Conservation (phyloP, 1,140 invertebrate species). For the Aphelenchoides avenae region DNA sequence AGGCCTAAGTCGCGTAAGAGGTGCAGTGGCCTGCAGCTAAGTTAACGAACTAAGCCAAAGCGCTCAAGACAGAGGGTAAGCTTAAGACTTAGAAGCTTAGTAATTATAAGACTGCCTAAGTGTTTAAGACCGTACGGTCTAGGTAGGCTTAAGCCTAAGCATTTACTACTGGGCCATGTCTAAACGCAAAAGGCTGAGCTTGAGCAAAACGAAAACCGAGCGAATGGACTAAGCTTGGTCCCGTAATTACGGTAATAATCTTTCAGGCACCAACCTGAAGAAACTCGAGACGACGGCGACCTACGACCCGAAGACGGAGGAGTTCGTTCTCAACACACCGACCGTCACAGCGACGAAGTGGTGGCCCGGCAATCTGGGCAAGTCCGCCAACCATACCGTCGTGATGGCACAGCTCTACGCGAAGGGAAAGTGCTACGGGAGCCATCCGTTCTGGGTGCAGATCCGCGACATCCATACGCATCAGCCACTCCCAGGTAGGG, state of each 20-base stretch:
- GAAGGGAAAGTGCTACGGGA: conserved; percentile 75
- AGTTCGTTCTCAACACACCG: conserved; percentile 82
- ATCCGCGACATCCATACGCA: conserved; percentile 80
- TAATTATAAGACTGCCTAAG: neutral
- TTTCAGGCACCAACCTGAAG: conserved; percentile 74
- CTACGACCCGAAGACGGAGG: conserved; percentile 76
- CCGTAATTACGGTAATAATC: conserved; percentile 69
- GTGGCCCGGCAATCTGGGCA: conserved; percentile 69
- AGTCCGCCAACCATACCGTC: conserved; percentile 82
- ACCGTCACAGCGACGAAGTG: conserved; percentile 82
- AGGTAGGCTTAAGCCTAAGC: conserved; percentile 77
- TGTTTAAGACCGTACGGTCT: conserved; percentile 71
- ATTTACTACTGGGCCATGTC: conserved; percentile 78
- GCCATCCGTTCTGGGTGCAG: conserved; percentile 88
- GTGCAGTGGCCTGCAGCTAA: neutral
- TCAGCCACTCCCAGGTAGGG: conserved; percentile 71
- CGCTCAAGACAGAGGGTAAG: too few relatives aligned
- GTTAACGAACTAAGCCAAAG: neutral
- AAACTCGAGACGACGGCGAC: conserved; percentile 84
- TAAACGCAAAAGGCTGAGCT: conserved; percentile 76
- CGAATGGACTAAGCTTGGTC: too few relatives aligned
- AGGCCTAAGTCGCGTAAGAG: neutral
- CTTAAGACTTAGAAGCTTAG: too few relatives aligned
- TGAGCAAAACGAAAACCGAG: conserved; percentile 92
- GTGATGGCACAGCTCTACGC: conserved; percentile 79